Evolutionary conservation across 2,113 vertebrate species (phyloP).

Genomic region (Climacteris rufus): DNA sequence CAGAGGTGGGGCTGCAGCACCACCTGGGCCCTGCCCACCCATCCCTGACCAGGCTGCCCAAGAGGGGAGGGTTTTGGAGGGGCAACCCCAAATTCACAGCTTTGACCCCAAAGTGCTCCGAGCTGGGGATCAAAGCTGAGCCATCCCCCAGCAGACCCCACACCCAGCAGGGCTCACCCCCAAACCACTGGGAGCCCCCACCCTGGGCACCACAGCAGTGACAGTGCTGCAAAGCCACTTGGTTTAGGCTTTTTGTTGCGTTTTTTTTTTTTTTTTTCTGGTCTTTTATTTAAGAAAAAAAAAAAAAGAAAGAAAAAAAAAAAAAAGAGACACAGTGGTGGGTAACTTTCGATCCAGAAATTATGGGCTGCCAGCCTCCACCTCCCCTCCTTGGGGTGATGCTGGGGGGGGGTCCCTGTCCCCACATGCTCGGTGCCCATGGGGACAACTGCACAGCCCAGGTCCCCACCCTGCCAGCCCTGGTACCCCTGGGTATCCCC

Average conservation of each 20-base stretch:
- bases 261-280: background rate
- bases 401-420: background rate
- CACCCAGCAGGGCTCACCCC: background rate
- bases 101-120: background rate
- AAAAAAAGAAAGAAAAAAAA: background rate
- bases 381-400: background rate
- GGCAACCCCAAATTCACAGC: background rate
- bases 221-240: background rate
- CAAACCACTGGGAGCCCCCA: background rate
- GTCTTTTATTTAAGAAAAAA: constrained; percentile 69
- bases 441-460: background rate
- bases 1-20: background rate
- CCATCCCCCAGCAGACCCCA: background rate
- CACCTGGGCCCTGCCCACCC: background rate
- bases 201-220: fast-evolving
- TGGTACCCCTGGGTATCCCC: background rate
- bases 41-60: background rate
- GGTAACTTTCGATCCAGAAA: constrained; percentile 32
- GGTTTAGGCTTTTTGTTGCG: background rate
- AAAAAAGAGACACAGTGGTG: constrained; percentile 67
- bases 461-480: background rate
- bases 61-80: background rate
- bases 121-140: background rate
- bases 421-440: background rate
- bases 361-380: background rate